A percentile compares a stretch with the other conserved stretches of the same genome.
Conservation (phyloP, 2,888 invertebrate species). For the Eucriotettix oculatus region DNA sequence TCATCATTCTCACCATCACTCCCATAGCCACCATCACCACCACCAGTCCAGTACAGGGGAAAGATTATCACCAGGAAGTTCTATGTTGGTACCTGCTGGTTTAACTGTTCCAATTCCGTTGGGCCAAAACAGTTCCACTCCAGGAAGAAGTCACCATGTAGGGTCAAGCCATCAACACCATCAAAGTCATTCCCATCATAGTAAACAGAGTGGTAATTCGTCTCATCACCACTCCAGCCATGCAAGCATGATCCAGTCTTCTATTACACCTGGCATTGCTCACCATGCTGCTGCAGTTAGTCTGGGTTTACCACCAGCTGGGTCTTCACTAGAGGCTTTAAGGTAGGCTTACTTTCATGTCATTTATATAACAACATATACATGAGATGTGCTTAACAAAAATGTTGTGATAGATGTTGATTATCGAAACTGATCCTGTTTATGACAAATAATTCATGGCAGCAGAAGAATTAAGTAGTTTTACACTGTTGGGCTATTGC, state of each 20-base stretch:
- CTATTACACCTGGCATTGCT: constrained; percentile 39
- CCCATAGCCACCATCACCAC: constrained; percentile 8
- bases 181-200: constrained; percentile 39
- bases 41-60: constrained; percentile 4
- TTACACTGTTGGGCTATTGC: too few relatives aligned
- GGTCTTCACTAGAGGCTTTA: constrained; percentile 52
- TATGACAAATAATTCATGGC: too few relatives aligned
- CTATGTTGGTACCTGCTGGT: constrained; percentile 1
- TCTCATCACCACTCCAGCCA: constrained; percentile 8
- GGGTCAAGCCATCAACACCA: constrained; percentile 4
- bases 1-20: constrained; percentile 27
- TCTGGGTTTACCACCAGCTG: constrained; percentile 18
- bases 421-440: too few relatives aligned
- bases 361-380: too few relatives aligned
- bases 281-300: constrained; percentile 26
- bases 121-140: neutral
- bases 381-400: too few relatives aligned
- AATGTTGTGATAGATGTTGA: too few relatives aligned
- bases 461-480: too few relatives aligned
- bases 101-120: constrained; percentile 2
- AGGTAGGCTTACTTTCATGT: constrained; percentile 11
- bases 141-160: neutral
- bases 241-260: constrained; percentile 26
- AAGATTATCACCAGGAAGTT: constrained; percentile 1
- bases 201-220: constrained; percentile 35